A percentile compares a stretch with the other conserved stretches of the same genome.
These are phyloP conservation scores for Osmoderma eremita DNA, from an alignment of 2,888 invertebrate species.

Conservation along the genomic window DNA sequence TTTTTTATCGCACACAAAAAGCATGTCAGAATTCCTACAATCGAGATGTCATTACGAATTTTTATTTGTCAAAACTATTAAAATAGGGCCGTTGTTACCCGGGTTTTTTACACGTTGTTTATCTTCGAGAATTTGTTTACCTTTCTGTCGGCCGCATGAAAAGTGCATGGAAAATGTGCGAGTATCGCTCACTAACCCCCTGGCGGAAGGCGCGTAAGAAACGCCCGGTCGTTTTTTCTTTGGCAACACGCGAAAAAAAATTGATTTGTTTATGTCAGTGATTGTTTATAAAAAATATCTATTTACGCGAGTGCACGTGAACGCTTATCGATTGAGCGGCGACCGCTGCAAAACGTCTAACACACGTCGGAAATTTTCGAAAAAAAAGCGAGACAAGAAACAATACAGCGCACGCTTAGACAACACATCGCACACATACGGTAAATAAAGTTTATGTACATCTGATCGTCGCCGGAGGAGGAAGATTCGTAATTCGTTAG, in stretches of 20 bases:
- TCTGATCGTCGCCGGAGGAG: no score
- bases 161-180: neutral
- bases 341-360: no score
- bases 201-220: neutral
- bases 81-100: neutral
- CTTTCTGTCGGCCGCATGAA: neutral
- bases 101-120: neutral
- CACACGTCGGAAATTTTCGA: neutral
- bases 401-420: constrained; percentile 10
- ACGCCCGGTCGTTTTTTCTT: constrained; percentile 25
- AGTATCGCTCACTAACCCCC: neutral
- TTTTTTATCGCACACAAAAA: no score
- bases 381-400: neutral
- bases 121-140: neutral
- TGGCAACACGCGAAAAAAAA: constrained; percentile 41
- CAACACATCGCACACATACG: neutral
- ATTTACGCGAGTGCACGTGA: no score
- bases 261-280: constrained; percentile 37
- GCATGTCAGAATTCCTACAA: no score
- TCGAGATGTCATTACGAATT: no score
- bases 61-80: no score
- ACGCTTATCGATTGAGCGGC: no score
- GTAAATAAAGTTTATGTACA: no score
- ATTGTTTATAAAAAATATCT: constrained; percentile 30
- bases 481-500: no score